A percentile compares a stretch with the other conserved stretches of the same genome.
phyloP scores from a whole-genome alignment of 2,113 vertebrate genomes.

The Theristicus caerulescens region DNA sequence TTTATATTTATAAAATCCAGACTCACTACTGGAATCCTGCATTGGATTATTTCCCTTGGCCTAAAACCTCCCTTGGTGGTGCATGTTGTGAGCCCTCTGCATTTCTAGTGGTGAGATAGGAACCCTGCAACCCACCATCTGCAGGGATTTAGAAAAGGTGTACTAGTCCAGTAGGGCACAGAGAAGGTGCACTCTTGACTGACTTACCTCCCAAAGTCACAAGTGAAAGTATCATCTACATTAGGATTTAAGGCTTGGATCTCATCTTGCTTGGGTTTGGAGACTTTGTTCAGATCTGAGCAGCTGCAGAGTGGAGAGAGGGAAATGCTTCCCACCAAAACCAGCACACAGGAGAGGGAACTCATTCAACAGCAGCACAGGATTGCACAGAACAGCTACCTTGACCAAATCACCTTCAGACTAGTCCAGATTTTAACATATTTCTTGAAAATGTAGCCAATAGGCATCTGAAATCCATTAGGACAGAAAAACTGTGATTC shows the following conservation, averaged over 20 bases:
- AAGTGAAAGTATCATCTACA: background rate
- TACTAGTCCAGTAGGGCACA: background rate
- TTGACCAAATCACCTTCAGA: background rate
- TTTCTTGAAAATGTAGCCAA: background rate
- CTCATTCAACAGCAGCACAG: background rate
- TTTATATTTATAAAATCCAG: background rate
- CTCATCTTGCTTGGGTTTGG: background rate
- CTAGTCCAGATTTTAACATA: background rate
- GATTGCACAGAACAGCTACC: background rate
- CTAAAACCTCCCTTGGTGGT: background rate
- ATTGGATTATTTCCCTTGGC: background rate
- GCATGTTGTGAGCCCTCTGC: background rate
- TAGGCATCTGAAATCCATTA: background rate
- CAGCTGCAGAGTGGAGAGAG: background rate
- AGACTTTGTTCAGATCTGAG: background rate
- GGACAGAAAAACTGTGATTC: background rate
- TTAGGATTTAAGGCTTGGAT: background rate
- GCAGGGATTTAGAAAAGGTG: background rate
- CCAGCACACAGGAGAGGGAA: background rate
- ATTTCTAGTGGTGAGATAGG: background rate
- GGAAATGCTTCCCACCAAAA: background rate
- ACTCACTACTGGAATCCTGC: background rate
- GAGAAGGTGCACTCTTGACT: background rate
- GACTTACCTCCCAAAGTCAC: background rate
- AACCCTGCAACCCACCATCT: background rate